A percentile compares a stretch with the other conserved stretches of the same genome.
Conservation (phyloP, 2,797 vertebrate species). For the Takifugu rubripes region DNA sequence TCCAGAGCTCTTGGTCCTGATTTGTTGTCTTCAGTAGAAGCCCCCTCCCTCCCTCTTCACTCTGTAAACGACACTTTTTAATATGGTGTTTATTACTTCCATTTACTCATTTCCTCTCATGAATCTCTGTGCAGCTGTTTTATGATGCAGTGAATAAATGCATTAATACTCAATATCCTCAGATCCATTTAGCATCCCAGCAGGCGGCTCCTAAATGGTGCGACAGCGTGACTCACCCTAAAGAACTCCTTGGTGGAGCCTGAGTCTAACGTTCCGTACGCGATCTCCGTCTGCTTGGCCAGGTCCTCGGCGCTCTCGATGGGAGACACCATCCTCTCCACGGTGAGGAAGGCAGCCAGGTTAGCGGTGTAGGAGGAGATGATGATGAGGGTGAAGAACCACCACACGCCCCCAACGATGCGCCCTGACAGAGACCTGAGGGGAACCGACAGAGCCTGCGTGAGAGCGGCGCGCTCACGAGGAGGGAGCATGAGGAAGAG, state of each 20-base stretch:
- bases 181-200: too few relatives aligned
- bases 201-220: background rate
- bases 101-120: background rate
- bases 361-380: constrained; percentile 99
- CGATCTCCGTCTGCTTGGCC: constrained; percentile 98
- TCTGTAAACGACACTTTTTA: too few relatives aligned
- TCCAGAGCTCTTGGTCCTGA: too few relatives aligned
- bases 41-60: too few relatives aligned
- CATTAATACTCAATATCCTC: too few relatives aligned
- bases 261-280: constrained; percentile 98
- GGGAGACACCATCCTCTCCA: constrained; percentile 99
- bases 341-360: constrained; percentile 96
- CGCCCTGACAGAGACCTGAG: constrained; percentile 93
- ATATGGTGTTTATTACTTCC: too few relatives aligned
- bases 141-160: constrained; percentile 28
- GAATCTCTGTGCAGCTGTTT: constrained; percentile 16
- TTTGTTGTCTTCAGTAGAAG: too few relatives aligned
- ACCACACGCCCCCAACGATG: constrained; percentile 98
- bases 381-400: constrained; percentile 99
- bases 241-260: constrained; percentile 99
- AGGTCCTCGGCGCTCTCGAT: constrained; percentile 97
- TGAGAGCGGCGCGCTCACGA: constrained; percentile 24
- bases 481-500: background rate
- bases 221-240: constrained; percentile 83
- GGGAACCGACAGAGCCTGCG: constrained; percentile 30